Percentiles rank a stretch among this genome's conserved stretches.
Conservation (phyloP, 2,113 vertebrate species). For the Acrocephalus arundinaceus region DNA sequence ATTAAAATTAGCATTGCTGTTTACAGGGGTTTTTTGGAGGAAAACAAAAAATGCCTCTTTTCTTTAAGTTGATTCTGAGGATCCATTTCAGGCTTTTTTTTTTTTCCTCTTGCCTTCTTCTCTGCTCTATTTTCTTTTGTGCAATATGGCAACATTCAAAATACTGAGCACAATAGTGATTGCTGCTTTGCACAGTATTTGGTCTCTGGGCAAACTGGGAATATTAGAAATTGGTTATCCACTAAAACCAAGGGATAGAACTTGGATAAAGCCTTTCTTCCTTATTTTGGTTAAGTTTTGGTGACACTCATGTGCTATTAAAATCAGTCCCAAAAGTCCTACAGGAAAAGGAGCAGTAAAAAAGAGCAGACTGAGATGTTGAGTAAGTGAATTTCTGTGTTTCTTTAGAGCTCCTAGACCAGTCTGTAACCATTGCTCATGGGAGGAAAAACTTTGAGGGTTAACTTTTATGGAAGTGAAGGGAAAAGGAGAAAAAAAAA, state of each 20-base stretch:
- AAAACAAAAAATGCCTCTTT: neutral
- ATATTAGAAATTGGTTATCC: neutral
- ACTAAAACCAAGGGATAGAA: neutral
- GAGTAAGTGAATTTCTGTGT: neutral
- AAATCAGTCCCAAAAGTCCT: neutral
- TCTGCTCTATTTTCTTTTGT: neutral
- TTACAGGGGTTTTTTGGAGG: neutral
- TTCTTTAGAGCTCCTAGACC: neutral
- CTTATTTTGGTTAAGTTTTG: neutral
- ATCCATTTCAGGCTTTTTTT: neutral
- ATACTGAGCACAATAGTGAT: neutral
- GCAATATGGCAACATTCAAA: neutral
- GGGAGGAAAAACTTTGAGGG: neutral
- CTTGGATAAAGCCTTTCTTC: neutral
- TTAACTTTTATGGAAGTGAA: slow-evolving; percentile 5
- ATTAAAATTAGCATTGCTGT: neutral
- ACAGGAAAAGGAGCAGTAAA: neutral
- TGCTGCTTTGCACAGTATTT: neutral
- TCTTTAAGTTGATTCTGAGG: neutral
- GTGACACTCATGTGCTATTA: neutral
- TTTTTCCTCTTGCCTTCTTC: neutral
- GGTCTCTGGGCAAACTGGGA: neutral
- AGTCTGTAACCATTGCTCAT: neutral
- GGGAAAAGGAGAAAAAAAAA: neutral
- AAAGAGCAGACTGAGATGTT: neutral